A percentile compares a stretch with the other conserved stretches of the same genome.
phyloP scores from a whole-genome alignment of 2,888 invertebrate species.

The Idaea aversata region DNA sequence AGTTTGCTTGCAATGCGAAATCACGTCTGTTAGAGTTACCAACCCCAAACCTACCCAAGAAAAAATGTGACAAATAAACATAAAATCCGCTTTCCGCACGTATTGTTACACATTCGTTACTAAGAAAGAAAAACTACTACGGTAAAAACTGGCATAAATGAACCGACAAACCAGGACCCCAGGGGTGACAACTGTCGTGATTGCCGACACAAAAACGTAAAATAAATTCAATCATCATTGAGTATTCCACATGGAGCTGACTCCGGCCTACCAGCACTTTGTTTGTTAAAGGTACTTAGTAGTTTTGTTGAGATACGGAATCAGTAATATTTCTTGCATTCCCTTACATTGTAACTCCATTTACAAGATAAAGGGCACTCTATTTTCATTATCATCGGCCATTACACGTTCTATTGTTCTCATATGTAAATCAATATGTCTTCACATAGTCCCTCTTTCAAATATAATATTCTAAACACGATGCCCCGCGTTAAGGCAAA shows the following conservation, averaged over 20 bases:
- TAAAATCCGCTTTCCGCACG: slow-evolving; percentile 67
- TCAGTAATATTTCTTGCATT: slow-evolving; percentile 16
- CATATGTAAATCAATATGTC: slow-evolving; percentile 70
- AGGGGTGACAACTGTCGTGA: slow-evolving; percentile 57
- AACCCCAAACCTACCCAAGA: slow-evolving; percentile 58
- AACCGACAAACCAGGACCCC: slow-evolving; percentile 66
- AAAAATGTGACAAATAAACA: slow-evolving; percentile 55
- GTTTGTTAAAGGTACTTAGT: slow-evolving; percentile 15
- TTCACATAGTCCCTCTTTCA: slow-evolving; percentile 53
- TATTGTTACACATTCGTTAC: slow-evolving; percentile 74
- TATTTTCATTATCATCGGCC: slow-evolving; percentile 39
- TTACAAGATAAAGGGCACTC: slow-evolving; percentile 20
- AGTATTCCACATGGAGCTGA: slow-evolving; percentile 30
- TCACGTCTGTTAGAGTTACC: slow-evolving; percentile 61
- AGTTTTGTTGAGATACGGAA: not conserved
- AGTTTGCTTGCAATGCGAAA: slow-evolving; percentile 63
- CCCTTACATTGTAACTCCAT: slow-evolving; percentile 12
- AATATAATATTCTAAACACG: slow-evolving; percentile 79
- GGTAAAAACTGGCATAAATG: slow-evolving; percentile 69
- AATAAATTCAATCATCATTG: slow-evolving; percentile 42
- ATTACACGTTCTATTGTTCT: slow-evolving; percentile 44
- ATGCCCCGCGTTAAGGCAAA: slow-evolving; percentile 76
- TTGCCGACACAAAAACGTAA: slow-evolving; percentile 46
- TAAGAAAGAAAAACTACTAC: slow-evolving; percentile 67
- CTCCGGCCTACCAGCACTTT: slow-evolving; percentile 11